Base-by-base conservation (phyloP, 2,113 vertebrate genomes). In the Circaetus gallicus region DNA sequence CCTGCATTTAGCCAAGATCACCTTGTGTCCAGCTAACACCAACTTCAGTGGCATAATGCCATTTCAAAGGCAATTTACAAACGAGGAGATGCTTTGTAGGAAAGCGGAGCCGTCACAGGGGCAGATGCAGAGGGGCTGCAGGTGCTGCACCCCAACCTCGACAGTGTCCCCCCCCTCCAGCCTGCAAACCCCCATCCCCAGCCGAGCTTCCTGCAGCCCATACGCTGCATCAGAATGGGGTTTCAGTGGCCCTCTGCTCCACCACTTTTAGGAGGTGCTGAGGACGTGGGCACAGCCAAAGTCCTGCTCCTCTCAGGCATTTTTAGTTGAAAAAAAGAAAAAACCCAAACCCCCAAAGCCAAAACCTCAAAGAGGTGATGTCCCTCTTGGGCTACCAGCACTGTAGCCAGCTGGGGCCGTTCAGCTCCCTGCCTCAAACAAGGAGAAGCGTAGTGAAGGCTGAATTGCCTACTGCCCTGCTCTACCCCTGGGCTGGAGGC, bases 141-240 rank as follows among this genome's bases (percentile, higher is more conserved):
- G 31, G 53, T 40, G 81, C 71, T 6, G 42, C 50, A 4, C 11
- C 59, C 45, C 16, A 18, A 1, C n/a, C 58, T 36, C 6, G 1
- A 55, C 47, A 5, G 13, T 19, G n/a, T 50, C 49, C 22, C 9
- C 14, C 8, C 32, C 45, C 13, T 17, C 26, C 49, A 3, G 45
- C 74, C 38, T 43, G n/a, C n/a, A 17, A 45, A 12, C 10, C 2
- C 8, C 25, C 31, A 1, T 2, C 2, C 32, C n/a, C 45, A n/a
- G 26, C 26, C 3, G 7, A 32, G 58, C 67, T 19, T 38, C n/a
- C 36, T 5, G 6, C 50, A 67, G 76, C 26, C 36, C 32, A 3
- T 1, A 5, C 16, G 0, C 42, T 7, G 42, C 38, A 29, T 12
- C 61, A 17, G 7, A 6, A 28, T 0, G 4, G 12, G 43, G 1